phyloP scores from a whole-genome alignment of 2,888 invertebrate genomes.

The Calliopum simillimum region DNA sequence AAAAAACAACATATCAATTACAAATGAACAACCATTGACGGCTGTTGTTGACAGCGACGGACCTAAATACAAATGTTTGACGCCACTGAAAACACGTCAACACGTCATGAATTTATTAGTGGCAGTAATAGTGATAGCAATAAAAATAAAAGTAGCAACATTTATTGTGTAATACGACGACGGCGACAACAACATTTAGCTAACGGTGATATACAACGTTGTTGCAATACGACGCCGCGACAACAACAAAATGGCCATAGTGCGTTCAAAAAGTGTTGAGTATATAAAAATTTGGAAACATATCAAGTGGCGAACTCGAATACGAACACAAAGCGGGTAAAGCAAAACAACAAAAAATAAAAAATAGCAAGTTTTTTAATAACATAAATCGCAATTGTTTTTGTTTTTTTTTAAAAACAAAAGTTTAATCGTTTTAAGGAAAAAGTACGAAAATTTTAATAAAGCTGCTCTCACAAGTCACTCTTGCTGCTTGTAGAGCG shows the following conservation, averaged over 20 bases:
- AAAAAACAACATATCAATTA: conserved; percentile 21
- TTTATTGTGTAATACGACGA: conserved; percentile 3
- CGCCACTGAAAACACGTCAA: neutral
- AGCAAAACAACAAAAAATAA: conserved; percentile 5
- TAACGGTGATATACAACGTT: neutral
- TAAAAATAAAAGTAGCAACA: conserved; percentile 1
- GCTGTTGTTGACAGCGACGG: neutral
- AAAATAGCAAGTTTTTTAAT: neutral
- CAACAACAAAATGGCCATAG: conserved; percentile 53
- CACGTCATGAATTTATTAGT: too few relatives aligned
- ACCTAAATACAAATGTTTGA: conserved; percentile 21
- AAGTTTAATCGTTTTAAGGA: too few relatives aligned
- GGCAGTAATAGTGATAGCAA: neutral
- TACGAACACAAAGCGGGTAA: conserved; percentile 9
- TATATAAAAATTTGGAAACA: conserved; percentile 80
- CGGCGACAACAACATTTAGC: neutral
- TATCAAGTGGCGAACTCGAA: conserved; percentile 77
- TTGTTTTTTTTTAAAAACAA: too few relatives aligned
- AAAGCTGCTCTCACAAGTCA: too few relatives aligned
- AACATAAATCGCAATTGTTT: too few relatives aligned
- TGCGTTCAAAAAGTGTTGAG: conserved; percentile 59
- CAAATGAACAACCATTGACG: neutral
- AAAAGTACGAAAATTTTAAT: too few relatives aligned
- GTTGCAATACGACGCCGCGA: conserved; percentile 12
- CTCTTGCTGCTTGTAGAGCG: too few relatives aligned